Percentiles rank a stretch among this genome's conserved stretches.
Evolutionary conservation across 2,797 vertebrate species (phyloP).

Genomic region (Eleutherodactylus coqui): DNA sequence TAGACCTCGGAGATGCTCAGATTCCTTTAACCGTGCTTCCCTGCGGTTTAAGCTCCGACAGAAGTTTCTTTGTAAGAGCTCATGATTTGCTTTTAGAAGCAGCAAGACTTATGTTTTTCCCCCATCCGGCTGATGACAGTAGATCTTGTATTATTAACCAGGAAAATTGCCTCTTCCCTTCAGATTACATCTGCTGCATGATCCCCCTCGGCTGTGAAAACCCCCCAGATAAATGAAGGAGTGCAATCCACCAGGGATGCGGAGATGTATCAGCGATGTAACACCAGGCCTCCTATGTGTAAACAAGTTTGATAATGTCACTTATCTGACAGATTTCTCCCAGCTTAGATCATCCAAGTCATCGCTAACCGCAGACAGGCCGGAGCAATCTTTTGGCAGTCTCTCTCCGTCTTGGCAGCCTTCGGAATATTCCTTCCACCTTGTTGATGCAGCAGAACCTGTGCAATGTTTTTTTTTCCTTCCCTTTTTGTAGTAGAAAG

Average conservation of each 20-base stretch:
- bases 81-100: conserved; percentile 15
- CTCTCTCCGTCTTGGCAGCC: conserved; percentile 27
- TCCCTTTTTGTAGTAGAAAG: neutral
- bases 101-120: neutral
- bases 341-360: conserved; percentile 40
- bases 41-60: neutral
- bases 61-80: neutral
- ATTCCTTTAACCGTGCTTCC: neutral
- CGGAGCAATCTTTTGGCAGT: conserved; percentile 44
- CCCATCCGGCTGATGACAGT: neutral
- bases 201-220: conserved; percentile 7
- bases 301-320: conserved; percentile 59
- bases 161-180: conserved; percentile 15
- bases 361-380: conserved; percentile 39
- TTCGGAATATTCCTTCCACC: conserved; percentile 16
- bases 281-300: conserved; percentile 20
- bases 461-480: neutral
- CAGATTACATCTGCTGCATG: conserved; percentile 37
- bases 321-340: conserved; percentile 43
- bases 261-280: neutral
- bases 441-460: conserved; percentile 58
- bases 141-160: conserved; percentile 34
- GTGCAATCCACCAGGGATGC: conserved; percentile 14
- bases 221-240: neutral
- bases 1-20: neutral